Conservation (phyloP, 1,140 invertebrate genomes). For the Theocolax elegans region DNA sequence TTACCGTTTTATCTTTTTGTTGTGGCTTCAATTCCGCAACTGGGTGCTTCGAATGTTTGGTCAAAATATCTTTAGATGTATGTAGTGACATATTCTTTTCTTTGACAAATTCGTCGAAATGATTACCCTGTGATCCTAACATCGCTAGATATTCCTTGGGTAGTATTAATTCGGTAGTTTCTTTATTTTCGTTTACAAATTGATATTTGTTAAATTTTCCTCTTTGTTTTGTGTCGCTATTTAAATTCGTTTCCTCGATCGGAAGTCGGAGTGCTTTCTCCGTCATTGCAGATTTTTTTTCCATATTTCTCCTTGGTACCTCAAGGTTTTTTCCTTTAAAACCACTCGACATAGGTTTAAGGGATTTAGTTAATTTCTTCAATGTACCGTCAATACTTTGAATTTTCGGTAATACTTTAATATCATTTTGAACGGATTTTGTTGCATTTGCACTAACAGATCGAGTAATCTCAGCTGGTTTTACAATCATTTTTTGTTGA, state of each 20-base stretch:
- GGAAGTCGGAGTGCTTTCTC: background rate
- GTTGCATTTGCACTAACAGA: background rate
- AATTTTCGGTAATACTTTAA: background rate
- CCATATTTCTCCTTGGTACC: background rate
- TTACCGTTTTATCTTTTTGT: background rate
- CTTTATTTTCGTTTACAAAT: background rate
- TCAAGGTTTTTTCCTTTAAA: background rate
- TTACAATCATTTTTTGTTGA: background rate
- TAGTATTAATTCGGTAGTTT: background rate
- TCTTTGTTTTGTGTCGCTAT: background rate
- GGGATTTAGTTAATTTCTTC: background rate
- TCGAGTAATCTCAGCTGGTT: background rate
- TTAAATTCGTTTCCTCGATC: background rate
- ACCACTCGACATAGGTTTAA: background rate
- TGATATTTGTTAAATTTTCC: background rate
- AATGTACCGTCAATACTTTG: background rate
- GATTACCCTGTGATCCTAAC: no score
- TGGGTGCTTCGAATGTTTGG: background rate
- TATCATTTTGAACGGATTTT: background rate
- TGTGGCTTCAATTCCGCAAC: background rate
- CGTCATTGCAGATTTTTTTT: background rate
- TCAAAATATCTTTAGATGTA: slow-evolving; percentile 1
- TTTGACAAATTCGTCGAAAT: background rate
- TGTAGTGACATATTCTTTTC: background rate
- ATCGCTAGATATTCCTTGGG: background rate